Evolutionary conservation across 1,140 invertebrate species (phyloP), one percentile per base, ranked within the genome.

Genomic region (Belonocnema kinseyi): DNA sequence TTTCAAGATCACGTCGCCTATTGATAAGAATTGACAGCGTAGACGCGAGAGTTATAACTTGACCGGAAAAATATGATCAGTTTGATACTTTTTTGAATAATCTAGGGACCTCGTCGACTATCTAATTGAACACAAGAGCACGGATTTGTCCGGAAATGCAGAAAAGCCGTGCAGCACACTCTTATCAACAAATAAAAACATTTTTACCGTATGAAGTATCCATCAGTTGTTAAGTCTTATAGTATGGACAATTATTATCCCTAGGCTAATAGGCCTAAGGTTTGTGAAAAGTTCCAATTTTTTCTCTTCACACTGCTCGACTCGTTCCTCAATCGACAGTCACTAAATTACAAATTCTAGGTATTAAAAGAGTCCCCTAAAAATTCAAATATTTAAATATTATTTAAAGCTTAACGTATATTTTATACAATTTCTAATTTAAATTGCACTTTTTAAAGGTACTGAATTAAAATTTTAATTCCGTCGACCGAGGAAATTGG

Each of bases 221-320:
- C 88, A 89, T 90, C 85, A 83, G 86, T 89, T 88, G 85, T 91
- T 90, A 91, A 91, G 90, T 91, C 90, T 91, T 91, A 90, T 91
- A 90, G 76, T 88, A 91, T 90, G 90, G 90, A 91, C 90, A 91
- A 89, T 82, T 88, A 89, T 82, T 88, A 90, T 88, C 88, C 86
- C 79, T 88, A 87, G 88, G 87, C 86, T 85, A 85, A 77, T 90
- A 90, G 88, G 88, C 88, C 87, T 82, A 88, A 91, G 89, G 88
- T 88, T 79, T 78, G 83, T 82, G 82, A 54, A 66, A n/a, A 66
- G 14, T 40, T 66, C 61, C 61, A 66, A 66, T 66, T 66, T 3
- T 84, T 73, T 78, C 81, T 77, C 74, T 85, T 83, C 58, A 74
- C 83, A 75, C 78, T 81, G 72, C 52, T 74, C 26, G 14, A 12